Evolutionary conservation across 2,888 invertebrate species (phyloP).

Genomic region (Tortrix viridana): DNA sequence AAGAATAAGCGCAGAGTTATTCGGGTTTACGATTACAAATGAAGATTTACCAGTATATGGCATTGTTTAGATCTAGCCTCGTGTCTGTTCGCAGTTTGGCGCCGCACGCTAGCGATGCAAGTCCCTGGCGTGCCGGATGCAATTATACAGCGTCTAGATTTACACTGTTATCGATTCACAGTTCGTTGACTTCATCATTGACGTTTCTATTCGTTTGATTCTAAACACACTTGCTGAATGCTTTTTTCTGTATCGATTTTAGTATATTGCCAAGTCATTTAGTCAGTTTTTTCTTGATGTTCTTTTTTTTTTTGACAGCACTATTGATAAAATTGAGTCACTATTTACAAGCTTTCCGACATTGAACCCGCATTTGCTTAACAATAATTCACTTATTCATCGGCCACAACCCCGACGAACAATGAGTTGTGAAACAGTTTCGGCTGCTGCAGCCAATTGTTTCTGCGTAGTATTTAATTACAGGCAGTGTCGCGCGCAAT

Average conservation of each 20-base stretch:
- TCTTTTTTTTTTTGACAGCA: no score
- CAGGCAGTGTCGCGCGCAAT: slow-evolving; percentile 41
- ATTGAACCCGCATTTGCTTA: slow-evolving; percentile 31
- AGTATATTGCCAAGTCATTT: no score
- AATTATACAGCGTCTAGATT: slow-evolving; percentile 31
- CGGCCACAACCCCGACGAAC: slow-evolving; percentile 16
- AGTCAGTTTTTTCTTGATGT: no score
- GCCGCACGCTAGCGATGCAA: slow-evolving; percentile 19
- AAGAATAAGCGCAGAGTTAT: not conserved
- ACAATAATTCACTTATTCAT: slow-evolving; percentile 25
- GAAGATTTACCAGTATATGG: not conserved
- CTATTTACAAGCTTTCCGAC: slow-evolving; percentile 9
- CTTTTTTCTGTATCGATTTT: no score
- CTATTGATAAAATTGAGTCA: not conserved
- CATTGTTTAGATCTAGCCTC: slow-evolving; percentile 3
- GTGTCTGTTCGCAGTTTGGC: slow-evolving; percentile 10
- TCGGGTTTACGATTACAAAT: not conserved
- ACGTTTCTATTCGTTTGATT: slow-evolving; percentile 15
- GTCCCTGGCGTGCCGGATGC: slow-evolving; percentile 38
- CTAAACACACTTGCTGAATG: no score
- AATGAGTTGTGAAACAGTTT: slow-evolving; percentile 56
- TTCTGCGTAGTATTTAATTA: slow-evolving; percentile 57
- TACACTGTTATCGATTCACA: slow-evolving; percentile 29
- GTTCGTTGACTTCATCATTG: slow-evolving; percentile 29
- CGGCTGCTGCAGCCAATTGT: slow-evolving; percentile 54